Evolutionary conservation across 2,113 vertebrate genomes (phyloP).

Genomic region (Fulica atra): DNA sequence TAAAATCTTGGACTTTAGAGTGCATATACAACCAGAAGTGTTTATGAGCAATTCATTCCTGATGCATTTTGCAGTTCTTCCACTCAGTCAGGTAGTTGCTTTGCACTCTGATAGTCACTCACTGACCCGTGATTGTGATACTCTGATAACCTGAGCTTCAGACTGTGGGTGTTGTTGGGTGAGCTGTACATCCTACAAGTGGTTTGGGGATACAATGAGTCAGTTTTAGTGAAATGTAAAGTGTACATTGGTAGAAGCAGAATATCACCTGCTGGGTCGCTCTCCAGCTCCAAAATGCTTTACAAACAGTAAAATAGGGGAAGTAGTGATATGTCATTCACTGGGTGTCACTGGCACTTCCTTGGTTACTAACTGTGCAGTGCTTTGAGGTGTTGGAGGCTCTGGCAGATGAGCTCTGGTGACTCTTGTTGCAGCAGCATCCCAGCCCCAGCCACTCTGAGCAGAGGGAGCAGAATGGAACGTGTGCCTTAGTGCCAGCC

Average conservation of each 20-base stretch:
- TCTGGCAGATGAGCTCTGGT: not conserved
- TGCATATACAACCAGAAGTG: not conserved
- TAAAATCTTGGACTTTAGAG: not conserved
- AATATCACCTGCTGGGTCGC: not conserved
- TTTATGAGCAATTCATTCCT: not conserved
- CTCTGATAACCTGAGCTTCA: not conserved
- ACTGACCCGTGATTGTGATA: not conserved
- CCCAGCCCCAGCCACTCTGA: not conserved
- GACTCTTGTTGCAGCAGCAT: not conserved
- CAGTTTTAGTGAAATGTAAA: not conserved
- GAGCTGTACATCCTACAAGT: not conserved
- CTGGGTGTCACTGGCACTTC: not conserved
- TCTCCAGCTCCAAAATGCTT: not conserved
- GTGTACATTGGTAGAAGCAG: not conserved
- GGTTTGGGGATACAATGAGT: not conserved
- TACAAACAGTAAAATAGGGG: not conserved
- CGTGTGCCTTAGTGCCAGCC: not conserved
- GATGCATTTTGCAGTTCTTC: not conserved
- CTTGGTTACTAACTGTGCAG: not conserved
- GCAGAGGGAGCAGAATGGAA: not conserved
- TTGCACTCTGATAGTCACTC: not conserved
- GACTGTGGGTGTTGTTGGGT: not conserved
- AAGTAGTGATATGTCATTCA: not conserved
- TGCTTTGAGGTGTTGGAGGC: not conserved
- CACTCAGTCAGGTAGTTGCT: not conserved